Percentiles rank a stretch among this genome's conserved stretches.
Evolutionary conservation across 2,888 invertebrate genomes (phyloP).

Genomic region (Shargacucullia verbasci): DNA sequence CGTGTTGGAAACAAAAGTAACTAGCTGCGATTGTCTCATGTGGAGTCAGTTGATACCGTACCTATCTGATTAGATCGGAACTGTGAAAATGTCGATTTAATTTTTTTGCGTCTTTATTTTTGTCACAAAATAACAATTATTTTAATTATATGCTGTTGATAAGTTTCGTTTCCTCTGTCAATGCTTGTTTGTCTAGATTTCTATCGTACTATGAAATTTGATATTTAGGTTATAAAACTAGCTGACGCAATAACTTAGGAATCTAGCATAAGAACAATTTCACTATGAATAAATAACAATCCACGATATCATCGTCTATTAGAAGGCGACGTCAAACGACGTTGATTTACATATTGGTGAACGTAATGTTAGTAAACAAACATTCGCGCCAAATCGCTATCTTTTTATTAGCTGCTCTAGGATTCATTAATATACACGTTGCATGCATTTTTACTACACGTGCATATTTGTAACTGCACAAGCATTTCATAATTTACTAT

Average conservation of each 20-base stretch:
- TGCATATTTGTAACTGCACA: constrained; percentile 37
- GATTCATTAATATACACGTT: constrained; percentile 18
- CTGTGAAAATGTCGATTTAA: too few species aligned
- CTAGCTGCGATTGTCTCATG: constrained; percentile 1
- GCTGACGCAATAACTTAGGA: constrained; percentile 26
- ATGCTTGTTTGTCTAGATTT: too few species aligned
- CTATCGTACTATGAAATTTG: too few species aligned
- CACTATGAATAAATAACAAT: constrained; percentile 25
- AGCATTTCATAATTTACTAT: constrained; percentile 34
- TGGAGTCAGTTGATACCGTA: constrained; percentile 30
- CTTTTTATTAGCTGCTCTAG: constrained; percentile 23
- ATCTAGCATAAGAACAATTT: constrained; percentile 34
- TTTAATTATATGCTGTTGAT: too few species aligned
- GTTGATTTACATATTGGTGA: constrained; percentile 44
- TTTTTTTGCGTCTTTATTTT: constrained; percentile 4
- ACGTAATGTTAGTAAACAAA: constrained; percentile 56
- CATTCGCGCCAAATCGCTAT: constrained; percentile 46
- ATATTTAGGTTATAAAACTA: background rate
- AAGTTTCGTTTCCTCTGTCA: too few species aligned
- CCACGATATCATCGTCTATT: constrained; percentile 21
- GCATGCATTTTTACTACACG: constrained; percentile 22
- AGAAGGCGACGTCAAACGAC: constrained; percentile 9
- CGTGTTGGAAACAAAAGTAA: constrained; percentile 16
- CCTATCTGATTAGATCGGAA: too few species aligned
- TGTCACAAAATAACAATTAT: background rate